Base-by-base conservation (phyloP, 2,113 vertebrate species). In the Laterallus jamaicensis region DNA sequence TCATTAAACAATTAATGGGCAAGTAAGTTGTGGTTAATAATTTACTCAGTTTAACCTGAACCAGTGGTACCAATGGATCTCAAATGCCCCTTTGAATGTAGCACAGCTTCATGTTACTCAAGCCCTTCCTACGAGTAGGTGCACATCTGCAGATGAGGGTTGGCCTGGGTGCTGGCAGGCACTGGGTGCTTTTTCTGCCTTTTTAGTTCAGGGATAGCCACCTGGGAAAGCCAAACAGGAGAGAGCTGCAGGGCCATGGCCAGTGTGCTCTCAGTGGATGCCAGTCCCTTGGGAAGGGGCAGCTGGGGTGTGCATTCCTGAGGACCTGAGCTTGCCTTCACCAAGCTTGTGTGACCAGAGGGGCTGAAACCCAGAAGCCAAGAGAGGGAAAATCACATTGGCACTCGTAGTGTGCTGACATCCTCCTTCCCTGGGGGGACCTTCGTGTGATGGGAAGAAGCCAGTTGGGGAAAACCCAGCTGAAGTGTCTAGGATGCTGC, bases 251-350 rank as follows among this genome's bases (percentile, higher is more conserved):
- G 17, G 44, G 29, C 29, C 0, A 0, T 56, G 26, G 44, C 40
- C 37, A 12, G 12, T 0, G 1, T 11, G 13, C 1, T 73, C 13
- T 13, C 22, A 8, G 60, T 2, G 2, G 40, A 28, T 5, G 9
- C 16, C 2, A 3, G 14, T 3, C 2, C 2, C 28, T 24, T 7
- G 54, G 37, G 15, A 6, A 49, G 80, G 54, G 25, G 31, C 4
- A 4, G 3, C 64, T 8, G 24, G 40, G 40, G 1, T 5, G 12
- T 0, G 0, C 11, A 24, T 20, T 25, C 29, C 31, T 6, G 4
- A 55, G 62, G 22, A 7, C 25, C n/a, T 47, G 12, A 6, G 2
- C 20, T 24, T 1, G 0, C 9, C 50, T 21, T 31, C 4, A 2
- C 16, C 5, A 4, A 5, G 32, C 12, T 16, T 68, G n/a, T 22